phyloP scores from a whole-genome alignment of 2,113 vertebrate genomes.

The Diadophis punctatus region DNA sequence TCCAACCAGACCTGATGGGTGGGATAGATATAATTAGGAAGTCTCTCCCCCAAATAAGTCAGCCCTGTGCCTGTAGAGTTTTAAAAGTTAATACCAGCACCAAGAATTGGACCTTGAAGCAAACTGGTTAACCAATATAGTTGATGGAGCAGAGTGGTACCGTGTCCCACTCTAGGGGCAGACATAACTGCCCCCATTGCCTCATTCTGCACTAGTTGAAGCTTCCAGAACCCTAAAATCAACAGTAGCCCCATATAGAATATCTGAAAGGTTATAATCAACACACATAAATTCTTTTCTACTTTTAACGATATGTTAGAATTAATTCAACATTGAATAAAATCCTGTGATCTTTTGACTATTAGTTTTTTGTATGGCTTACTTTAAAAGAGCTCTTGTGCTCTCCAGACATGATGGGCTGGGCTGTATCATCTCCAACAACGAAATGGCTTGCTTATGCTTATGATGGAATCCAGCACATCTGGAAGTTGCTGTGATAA shows the following conservation, averaged over 20 bases:
- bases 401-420: background rate
- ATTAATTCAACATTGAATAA: background rate
- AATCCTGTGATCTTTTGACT: background rate
- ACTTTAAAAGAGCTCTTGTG: background rate
- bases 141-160: background rate
- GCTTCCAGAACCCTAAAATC: background rate
- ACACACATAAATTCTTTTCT: background rate
- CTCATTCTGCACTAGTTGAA: background rate
- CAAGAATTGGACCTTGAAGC: background rate
- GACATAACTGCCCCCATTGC: background rate
- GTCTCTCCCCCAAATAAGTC: background rate
- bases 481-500: background rate
- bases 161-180: background rate
- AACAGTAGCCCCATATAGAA: background rate
- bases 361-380: background rate
- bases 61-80: background rate
- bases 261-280: background rate
- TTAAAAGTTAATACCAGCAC: background rate
- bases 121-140: background rate
- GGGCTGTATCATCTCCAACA: background rate
- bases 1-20: background rate
- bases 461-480: background rate
- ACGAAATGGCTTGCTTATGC: background rate
- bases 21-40: background rate
- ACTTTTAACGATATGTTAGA: background rate